Conservation (phyloP, 2,113 vertebrate genomes). For the Poeciliopsis occidentalis region DNA sequence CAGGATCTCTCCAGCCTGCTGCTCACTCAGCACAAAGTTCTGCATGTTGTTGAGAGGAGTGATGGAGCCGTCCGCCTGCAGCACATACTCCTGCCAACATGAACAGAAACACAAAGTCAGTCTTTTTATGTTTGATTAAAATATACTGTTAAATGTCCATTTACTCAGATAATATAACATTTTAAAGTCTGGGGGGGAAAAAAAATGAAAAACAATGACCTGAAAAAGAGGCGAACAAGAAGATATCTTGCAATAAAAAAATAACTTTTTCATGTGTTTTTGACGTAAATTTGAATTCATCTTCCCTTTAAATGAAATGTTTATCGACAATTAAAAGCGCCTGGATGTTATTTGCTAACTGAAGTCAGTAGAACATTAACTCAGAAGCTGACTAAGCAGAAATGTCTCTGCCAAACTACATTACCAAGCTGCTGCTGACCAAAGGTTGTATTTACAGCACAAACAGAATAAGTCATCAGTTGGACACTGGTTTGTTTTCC, state of each 20-base stretch:
- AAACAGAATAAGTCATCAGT: background rate
- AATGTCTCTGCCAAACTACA: background rate
- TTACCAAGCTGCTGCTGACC: background rate
- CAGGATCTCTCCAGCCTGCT: slow-evolving; percentile 81
- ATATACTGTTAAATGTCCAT: too few species aligned
- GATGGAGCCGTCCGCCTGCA: slow-evolving; percentile 80
- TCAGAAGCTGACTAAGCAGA: background rate
- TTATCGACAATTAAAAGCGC: background rate
- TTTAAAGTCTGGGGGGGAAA: background rate
- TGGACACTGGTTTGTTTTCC: background rate
- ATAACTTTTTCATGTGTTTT: too few species aligned
- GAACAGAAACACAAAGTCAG: background rate
- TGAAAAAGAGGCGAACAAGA: too few species aligned
- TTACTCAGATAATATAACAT: background rate
- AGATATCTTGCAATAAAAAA: too few species aligned
- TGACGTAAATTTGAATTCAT: too few species aligned
- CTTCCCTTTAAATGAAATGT: background rate
- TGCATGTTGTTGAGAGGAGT: slow-evolving; percentile 78
- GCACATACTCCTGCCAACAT: slow-evolving; percentile 75
- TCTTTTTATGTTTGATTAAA: background rate
- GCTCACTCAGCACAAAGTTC: slow-evolving; percentile 82
- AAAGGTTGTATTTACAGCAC: background rate
- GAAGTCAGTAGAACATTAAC: background rate
- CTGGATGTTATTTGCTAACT: background rate
- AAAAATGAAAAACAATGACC: too few species aligned